These are phyloP conservation scores for Pocillopora meandrina DNA, from an alignment of 92 coral and sea anemone genomes.

Conservation along the genomic window DNA sequence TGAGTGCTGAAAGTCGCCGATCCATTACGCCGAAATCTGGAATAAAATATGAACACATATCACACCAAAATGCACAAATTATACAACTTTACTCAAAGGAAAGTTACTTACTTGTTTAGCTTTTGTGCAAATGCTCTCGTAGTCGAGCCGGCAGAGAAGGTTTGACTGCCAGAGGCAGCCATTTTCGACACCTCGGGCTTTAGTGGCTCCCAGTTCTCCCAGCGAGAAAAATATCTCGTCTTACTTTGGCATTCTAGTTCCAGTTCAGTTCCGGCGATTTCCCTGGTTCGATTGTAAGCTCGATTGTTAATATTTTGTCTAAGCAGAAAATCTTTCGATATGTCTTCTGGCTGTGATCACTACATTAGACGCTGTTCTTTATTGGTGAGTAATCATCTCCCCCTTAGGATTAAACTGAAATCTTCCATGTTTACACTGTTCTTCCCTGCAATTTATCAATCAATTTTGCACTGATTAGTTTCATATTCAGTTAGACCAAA, in stretches of 20 bases:
- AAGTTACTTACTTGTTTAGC: slow-evolving; percentile 77
- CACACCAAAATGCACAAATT: background rate
- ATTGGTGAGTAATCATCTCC: slow-evolving; percentile 31
- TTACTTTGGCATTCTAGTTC: no score
- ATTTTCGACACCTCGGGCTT: slow-evolving; percentile 35
- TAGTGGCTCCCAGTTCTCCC: background rate
- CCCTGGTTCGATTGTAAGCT: no score
- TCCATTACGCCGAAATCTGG: slow-evolving; percentile 79
- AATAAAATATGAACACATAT: background rate
- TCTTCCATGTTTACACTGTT: background rate
- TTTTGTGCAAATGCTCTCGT: slow-evolving; percentile 99
- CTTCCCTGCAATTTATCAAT: background rate
- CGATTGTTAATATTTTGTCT: no score
- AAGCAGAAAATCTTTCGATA: background rate
- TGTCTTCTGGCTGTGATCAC: slow-evolving; percentile 62
- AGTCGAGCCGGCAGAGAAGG: slow-evolving; percentile 64
- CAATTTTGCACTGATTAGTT: no score
- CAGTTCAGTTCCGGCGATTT: no score
- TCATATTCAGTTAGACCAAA: no score
- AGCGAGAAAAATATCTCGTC: no score
- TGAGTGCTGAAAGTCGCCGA: slow-evolving; percentile 77
- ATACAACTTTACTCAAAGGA: background rate
- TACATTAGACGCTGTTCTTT: slow-evolving; percentile 71
- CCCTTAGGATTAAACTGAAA: no score
- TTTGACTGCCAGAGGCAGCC: slow-evolving; percentile 94